Evolutionary conservation across 1,140 invertebrate genomes (phyloP).

Genomic region (Sitophilus oryzae): DNA sequence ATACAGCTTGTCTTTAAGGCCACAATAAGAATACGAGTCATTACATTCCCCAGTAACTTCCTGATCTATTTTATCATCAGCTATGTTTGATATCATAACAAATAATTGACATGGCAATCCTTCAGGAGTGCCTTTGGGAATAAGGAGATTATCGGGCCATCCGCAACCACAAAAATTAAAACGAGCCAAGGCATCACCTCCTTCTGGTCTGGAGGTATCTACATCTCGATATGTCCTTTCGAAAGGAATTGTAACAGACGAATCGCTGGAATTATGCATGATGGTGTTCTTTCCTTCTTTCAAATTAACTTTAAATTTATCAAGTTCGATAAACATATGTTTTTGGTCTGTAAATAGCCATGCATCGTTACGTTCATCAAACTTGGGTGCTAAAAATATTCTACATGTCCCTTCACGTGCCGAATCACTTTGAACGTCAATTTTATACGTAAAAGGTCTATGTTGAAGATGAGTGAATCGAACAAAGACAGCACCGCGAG

Average conservation of each 20-base stretch:
- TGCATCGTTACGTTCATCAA: slow-evolving; percentile 59
- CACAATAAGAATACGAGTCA: slow-evolving; percentile 68
- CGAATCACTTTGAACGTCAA: slow-evolving; percentile 44
- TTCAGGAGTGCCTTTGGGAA: slow-evolving; percentile 64
- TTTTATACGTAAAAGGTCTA: slow-evolving; percentile 57
- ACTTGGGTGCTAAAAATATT: slow-evolving; percentile 66
- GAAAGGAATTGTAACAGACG: slow-evolving; percentile 67
- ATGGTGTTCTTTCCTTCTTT: slow-evolving; percentile 58
- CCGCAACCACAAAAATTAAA: slow-evolving; percentile 82
- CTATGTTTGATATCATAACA: slow-evolving; percentile 73
- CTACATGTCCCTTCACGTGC: slow-evolving; percentile 59
- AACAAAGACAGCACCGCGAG: slow-evolving; percentile 61
- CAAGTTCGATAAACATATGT: slow-evolving; percentile 67
- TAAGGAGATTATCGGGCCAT: slow-evolving; percentile 79
- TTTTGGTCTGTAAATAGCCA: slow-evolving; percentile 61
- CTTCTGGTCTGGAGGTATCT: slow-evolving; percentile 47
- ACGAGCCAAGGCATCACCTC: slow-evolving; percentile 47
- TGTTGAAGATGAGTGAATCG: slow-evolving; percentile 72
- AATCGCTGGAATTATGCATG: slow-evolving; percentile 54
- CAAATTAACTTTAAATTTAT: slow-evolving; percentile 62
- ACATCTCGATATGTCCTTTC: slow-evolving; percentile 63
- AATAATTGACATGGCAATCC: slow-evolving; percentile 68
- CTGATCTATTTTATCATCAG: slow-evolving; percentile 51
- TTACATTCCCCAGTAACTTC: slow-evolving; percentile 48
- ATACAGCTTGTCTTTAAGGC: slow-evolving; percentile 64